Evolutionary conservation across 2,113 vertebrate genomes (phyloP), one percentile per base, ranked within the genome.

Genomic region (Carassius auratus): DNA sequence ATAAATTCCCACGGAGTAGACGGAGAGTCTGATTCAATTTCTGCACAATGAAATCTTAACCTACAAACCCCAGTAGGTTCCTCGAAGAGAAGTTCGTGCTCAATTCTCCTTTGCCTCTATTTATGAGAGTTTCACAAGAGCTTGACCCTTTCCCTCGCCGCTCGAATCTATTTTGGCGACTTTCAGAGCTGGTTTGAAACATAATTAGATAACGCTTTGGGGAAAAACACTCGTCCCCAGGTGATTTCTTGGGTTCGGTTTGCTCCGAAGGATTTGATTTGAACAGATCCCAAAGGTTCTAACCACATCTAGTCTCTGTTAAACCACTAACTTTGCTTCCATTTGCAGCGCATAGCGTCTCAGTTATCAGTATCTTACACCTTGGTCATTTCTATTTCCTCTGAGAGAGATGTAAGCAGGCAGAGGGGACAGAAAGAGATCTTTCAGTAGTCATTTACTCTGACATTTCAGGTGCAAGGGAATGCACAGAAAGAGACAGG

Each of bases 31-130:
- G 83, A 89, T 86, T 88, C 81, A 89, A 85, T 89, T 86, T 86
- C 83, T 74, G 42, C 57, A 86, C 83, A 86, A 88, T 88, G 79
- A 85, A 88, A 79, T 88, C 86, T 84, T 87, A 88, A 87, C 86
- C 69, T 45, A 17, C 76, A 64, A 84, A 50, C 52, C 62, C 57
- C 82, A 83, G 77, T 83, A 59, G 48, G 4, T 79, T 79, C 78
- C 74, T 85, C 61, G 30, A 82, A 78, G 55, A 80, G 69, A 82
- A 74, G 76, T 88, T 83, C 71, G 38, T 86, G 73, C 50, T 75
- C 77, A 80, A 61, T 83, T 85, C 78, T 86, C 36, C 50, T 76
- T 73, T 81, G 73, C 45, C 36, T 85, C 36, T 83, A 52, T 89
- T 85, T 36, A 76, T 86, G 19, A 62, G 30, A 59, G 57, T 74